A percentile compares a stretch with the other conserved stretches of the same genome.
Evolutionary conservation across 2,113 vertebrate species (phyloP).

Genomic region (Neogobius melanostomus): DNA sequence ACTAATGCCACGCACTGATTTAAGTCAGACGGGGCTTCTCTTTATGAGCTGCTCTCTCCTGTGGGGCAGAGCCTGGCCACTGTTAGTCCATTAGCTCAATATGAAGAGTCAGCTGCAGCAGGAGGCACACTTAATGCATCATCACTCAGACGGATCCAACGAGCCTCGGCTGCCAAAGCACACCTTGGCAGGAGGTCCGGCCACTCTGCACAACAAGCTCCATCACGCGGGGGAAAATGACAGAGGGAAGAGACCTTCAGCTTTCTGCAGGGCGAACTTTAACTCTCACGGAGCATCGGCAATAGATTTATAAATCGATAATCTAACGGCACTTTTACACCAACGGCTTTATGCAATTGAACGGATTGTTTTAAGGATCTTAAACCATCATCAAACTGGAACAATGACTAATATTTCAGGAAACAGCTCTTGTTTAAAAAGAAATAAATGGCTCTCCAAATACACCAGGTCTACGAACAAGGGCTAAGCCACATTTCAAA

Average conservation of each 20-base stretch:
- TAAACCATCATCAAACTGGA: too few species aligned
- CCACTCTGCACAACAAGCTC: constrained; percentile 12
- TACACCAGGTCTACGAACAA: too few species aligned
- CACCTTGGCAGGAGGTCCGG: constrained; percentile 36
- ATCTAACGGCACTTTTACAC: too few species aligned
- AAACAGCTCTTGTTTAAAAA: too few species aligned
- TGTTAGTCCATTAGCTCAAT: constrained; percentile 16
- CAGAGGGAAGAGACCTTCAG: not conserved
- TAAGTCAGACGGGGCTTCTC: not conserved
- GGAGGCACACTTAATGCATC: constrained; percentile 10
- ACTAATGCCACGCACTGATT: not conserved
- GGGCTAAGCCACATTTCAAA: too few species aligned
- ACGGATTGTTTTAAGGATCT: too few species aligned
- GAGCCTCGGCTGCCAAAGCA: constrained; percentile 25
- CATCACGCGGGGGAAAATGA: constrained; percentile 13
- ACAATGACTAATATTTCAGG: too few species aligned
- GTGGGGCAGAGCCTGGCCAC: not conserved
- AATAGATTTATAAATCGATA: too few species aligned
- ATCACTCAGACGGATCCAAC: constrained; percentile 8
- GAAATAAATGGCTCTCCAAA: too few species aligned
- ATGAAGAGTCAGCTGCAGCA: constrained; percentile 12
- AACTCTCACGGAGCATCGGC: too few species aligned
- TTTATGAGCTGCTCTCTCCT: not conserved
- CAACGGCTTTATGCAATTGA: too few species aligned
- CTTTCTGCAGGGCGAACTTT: not conserved